Base-by-base conservation (phyloP, 2,888 invertebrate species). In the Agrotis puta region DNA sequence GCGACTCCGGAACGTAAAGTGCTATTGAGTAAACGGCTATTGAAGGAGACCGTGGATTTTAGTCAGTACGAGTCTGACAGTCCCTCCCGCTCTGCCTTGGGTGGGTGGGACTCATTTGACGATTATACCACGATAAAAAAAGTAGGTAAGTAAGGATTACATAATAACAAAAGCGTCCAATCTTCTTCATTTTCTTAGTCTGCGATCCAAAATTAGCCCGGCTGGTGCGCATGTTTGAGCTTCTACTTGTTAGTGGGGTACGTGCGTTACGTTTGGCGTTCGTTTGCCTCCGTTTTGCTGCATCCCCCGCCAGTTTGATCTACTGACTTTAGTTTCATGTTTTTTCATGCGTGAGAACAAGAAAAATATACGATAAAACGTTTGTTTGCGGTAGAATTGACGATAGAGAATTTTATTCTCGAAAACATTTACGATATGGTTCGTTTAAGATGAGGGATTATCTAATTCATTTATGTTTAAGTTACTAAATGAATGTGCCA, bases 151-250 rank as follows among this genome's bases (percentile, higher is more conserved):
- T 14, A n/a, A 33, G 43, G 39, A 39, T 39, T 39, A 39, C 18
- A 39, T 11, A 18, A 27, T 11, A n/a, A 50, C 2, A 0, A 7
- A 51, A 61, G 16, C 7, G 50, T 3, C 39, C 57, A 13, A 16
- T 74, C 81, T 76, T 11, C 59, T 27, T 13, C 4, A 58, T 61
- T 58, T 58, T 43, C 4, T 24, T 78, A 70, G 1, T 88, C 88
- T 88, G 22, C 79, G 76, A 11, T 27, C 45, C 66, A 61, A 84
- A 89, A 90, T 89, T 89, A 90, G 89, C 80, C 81, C 82, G 87
- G 82, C 84, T 79, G 80, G 84, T 85, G 88, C 88, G 88, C 89
- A 88, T 89, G 89, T 88, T 89, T 87, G 87, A 88, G 82, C 89
- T 85, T 80, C 79, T 82, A 84, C 88, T 89, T 89, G 89, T 90